A percentile compares a stretch with the other conserved stretches of the same genome.
Evolutionary conservation across 2,888 invertebrate genomes (phyloP).

Genomic region (Alloscopus bannaensis): DNA sequence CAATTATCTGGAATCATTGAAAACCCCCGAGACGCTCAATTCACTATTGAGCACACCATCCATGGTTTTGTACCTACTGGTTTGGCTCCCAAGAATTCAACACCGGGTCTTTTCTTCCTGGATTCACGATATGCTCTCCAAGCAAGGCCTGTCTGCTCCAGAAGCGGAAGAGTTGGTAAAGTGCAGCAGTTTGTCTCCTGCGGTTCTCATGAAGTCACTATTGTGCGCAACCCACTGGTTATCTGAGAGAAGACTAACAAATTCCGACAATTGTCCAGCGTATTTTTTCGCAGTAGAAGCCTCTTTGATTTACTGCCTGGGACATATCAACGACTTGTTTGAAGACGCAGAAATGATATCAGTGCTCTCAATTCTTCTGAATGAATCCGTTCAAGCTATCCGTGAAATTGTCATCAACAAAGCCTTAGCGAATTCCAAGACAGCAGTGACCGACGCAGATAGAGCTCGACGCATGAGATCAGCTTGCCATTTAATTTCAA

Average conservation of each 20-base stretch:
- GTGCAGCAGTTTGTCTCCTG: conserved; percentile 39
- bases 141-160: conserved; percentile 69
- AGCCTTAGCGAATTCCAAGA: conserved; percentile 31
- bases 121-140: conserved; percentile 72
- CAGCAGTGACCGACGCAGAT: conserved; percentile 29
- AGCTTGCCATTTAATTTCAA: conserved; percentile 65
- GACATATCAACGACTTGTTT: conserved; percentile 55
- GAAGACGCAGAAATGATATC: conserved; percentile 63
- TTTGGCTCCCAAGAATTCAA: conserved; percentile 71
- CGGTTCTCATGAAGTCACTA: conserved; percentile 61
- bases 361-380: conserved; percentile 60
- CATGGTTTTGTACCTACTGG: conserved; percentile 66
- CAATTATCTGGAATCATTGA: conserved; percentile 65
- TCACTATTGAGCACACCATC: conserved; percentile 53
- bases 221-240: conserved; percentile 61
- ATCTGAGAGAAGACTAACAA: conserved; percentile 43
- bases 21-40: conserved; percentile 42
- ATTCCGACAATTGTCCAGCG: conserved; percentile 51
- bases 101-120: conserved; percentile 70
- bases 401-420: conserved; percentile 46
- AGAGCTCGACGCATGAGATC: conserved; percentile 47
- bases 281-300: conserved; percentile 70
- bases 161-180: conserved; percentile 69
- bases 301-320: conserved; percentile 61
- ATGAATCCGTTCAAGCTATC: conserved; percentile 63